phyloP scores from a whole-genome alignment of 1,140 invertebrate species.

The Leguminivora glycinivorella region DNA sequence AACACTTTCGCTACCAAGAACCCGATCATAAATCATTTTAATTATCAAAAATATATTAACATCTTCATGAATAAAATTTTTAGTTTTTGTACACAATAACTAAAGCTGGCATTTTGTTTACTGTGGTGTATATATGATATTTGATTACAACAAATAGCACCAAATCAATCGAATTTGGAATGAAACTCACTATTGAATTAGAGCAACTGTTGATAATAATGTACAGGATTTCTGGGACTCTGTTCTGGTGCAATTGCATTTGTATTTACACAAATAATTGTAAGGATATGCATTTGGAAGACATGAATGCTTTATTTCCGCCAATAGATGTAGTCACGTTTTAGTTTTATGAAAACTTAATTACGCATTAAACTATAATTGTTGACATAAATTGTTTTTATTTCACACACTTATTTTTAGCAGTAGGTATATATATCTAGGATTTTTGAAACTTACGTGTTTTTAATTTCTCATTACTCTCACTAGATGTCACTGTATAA shows the following conservation, averaged over 20 bases:
- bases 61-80: neutral
- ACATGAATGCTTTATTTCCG: conserved; percentile 57
- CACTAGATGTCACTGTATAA: too few species aligned
- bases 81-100: conserved; percentile 5
- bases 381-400: conserved; percentile 47
- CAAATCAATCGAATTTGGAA: conserved; percentile 20
- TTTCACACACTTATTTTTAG: conserved; percentile 7
- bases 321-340: conserved; percentile 63
- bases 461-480: too few species aligned
- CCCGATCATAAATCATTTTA: neutral
- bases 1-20: too few species aligned
- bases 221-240: conserved; percentile 42
- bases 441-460: too few species aligned
- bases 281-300: conserved; percentile 63
- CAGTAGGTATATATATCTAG: too few species aligned
- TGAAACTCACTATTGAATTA: conserved; percentile 18
- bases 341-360: conserved; percentile 68
- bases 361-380: conserved; percentile 70
- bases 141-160: neutral
- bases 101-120: neutral
- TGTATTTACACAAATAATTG: conserved; percentile 54
- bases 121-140: neutral
- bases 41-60: neutral
- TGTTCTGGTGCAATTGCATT: conserved; percentile 61
- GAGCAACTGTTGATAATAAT: conserved; percentile 40